A percentile compares a stretch with the other conserved stretches of the same genome.
Evolutionary conservation across 2,797 vertebrate species (phyloP).

Genomic region (Enoplosus armatus): DNA sequence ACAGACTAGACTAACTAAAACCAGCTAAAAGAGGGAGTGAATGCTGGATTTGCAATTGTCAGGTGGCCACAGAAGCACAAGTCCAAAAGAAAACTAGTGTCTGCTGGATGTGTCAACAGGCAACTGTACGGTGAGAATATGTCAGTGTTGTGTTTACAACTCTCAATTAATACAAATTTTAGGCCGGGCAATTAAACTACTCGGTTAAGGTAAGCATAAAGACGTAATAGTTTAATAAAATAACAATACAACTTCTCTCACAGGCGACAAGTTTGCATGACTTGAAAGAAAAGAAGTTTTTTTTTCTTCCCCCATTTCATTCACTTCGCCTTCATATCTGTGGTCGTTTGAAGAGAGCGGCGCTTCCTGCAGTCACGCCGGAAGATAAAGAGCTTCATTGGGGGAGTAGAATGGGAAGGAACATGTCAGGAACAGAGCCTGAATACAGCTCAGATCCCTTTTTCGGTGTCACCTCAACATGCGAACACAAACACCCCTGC

Average conservation of each 20-base stretch:
- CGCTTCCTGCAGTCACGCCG: conserved; percentile 36
- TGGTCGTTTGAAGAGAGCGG: conserved; percentile 44
- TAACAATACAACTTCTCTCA: conserved; percentile 11
- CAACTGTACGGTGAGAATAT: no score
- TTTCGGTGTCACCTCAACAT: conserved; percentile 51
- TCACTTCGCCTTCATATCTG: conserved; percentile 27
- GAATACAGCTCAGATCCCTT: conserved; percentile 46
- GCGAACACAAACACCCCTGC: conserved; percentile 43
- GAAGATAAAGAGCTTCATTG: conserved; percentile 51
- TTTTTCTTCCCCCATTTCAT: not conserved
- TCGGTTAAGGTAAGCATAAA: not conserved
- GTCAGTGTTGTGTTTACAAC: no score
- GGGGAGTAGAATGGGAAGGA: conserved; percentile 45
- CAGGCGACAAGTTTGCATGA: conserved; percentile 18
- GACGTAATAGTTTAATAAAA: not conserved
- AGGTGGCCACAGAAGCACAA: not conserved
- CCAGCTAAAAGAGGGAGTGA: not conserved
- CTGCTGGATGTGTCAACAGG: not conserved
- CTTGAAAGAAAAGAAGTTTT: conserved; percentile 8
- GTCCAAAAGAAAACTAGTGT: not conserved
- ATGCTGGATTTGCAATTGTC: not conserved
- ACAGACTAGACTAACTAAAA: no score
- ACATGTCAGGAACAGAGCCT: conserved; percentile 56
- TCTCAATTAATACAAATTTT: not conserved
- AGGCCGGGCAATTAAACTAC: not conserved